Evolutionary conservation across 2,113 vertebrate species (phyloP), one percentile per base, ranked within the genome.

Genomic region (Narcine bancroftii): DNA sequence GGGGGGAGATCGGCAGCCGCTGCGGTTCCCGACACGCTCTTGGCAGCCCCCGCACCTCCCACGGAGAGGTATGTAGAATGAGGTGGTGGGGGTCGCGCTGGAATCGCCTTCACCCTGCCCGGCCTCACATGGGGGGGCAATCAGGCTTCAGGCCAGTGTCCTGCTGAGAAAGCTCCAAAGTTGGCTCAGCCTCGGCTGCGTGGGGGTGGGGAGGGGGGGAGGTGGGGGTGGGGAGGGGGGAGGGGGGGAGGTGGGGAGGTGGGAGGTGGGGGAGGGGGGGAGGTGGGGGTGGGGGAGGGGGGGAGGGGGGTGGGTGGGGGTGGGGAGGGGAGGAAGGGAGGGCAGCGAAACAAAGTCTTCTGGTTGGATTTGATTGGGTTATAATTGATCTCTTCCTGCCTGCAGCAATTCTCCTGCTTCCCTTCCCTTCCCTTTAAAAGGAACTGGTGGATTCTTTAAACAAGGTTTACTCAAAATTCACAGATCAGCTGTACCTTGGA

Each of bases 91-190:
- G n/a, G n/a, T n/a, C n/a, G n/a, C n/a, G n/a, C n/a, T n/a, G n/a
- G n/a, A n/a, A n/a, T 87, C 60, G 53, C 33, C 81, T 6, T 29
- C 10, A 15, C 81, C 53, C 81, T 87, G 53, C 36, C 81, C 81
- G 81, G 81, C 81, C 81, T 87, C 53, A 87, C 81, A 21, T 29
- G 36, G 3, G 36, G 3, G 29, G 45, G 10, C 47, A 50, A n/a
- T 63, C 81, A n/a, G 81, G 53, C 36, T 60, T n/a, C 60, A 87
- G 81, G 81, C 81, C 81, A 87, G 53, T 87, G 53, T 87, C 81
- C 81, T 36, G 33, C 36, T 56, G n/a, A 60, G 60, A 60, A 87
- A n/a, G n/a, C n/a, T n/a, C n/a, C n/a, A n/a, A n/a, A n/a, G n/a
- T n/a, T n/a, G n/a, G n/a, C n/a, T n/a, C n/a, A n/a, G n/a, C n/a